Evolutionary conservation across 2,888 invertebrate species (phyloP).

Genomic region (Escarpia spicata): DNA sequence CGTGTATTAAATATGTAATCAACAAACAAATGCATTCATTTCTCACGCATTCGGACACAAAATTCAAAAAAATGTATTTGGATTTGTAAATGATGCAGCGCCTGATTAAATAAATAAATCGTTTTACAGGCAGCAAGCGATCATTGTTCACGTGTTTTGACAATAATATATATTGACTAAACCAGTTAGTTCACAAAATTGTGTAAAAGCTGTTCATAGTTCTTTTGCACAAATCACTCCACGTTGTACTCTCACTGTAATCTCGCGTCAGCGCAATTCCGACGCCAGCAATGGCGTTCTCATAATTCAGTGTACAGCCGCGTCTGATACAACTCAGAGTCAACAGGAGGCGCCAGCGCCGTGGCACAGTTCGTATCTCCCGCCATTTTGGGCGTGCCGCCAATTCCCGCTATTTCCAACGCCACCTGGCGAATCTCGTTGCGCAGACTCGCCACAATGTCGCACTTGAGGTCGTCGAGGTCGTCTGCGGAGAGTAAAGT

Average conservation of each 20-base stretch:
- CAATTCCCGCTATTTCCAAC: slow-evolving; percentile 28
- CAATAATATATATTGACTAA: neutral
- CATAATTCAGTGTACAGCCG: slow-evolving; percentile 64
- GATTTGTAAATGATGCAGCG: neutral
- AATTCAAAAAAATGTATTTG: neutral
- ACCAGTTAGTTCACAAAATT: neutral
- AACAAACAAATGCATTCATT: neutral
- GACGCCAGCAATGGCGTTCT: slow-evolving; percentile 31
- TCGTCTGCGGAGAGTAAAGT: slow-evolving; percentile 51
- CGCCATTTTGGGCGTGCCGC: slow-evolving; percentile 1
- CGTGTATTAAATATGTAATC: neutral
- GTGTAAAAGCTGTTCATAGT: neutral
- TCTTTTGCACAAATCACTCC: neutral
- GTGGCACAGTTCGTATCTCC: slow-evolving; percentile 20
- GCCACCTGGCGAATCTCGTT: slow-evolving; percentile 47
- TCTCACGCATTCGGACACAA: neutral
- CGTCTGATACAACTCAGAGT: slow-evolving; percentile 62
- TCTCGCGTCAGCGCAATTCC: neutral
- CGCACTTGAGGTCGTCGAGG: slow-evolving; percentile 58
- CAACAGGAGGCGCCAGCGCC: slow-evolving; percentile 49
- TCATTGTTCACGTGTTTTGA: neutral
- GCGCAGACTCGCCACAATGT: slow-evolving; percentile 56
- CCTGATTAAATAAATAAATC: neutral
- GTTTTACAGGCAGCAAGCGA: neutral
- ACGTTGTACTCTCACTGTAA: neutral